Base-by-base conservation (phyloP, 2,888 invertebrate species). In the Dilophus febrilis region DNA sequence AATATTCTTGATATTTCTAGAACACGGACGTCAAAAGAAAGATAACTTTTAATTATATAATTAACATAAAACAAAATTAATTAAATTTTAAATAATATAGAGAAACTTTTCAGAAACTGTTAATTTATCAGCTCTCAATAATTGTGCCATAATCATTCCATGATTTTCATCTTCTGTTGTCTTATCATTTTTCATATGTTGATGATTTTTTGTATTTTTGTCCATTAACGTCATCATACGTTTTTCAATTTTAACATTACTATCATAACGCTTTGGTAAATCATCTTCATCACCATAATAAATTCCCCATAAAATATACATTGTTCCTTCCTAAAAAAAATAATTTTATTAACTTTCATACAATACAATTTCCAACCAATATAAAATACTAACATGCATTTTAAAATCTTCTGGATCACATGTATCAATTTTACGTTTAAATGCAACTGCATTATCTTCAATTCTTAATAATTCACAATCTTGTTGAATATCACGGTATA, bases 401-500 rank as follows among this genome's bases (percentile, higher is more conserved):
- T 58, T 50, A 36, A 62, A 48, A 56, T 82, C 78, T 39, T 67
- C 61, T 13, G 67, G 64, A 55, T 88, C 86, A 52, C 91, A 91
- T 2, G 88, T 88, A 54, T 88, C 86, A 51, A 90, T 85, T 53
- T 73, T 72, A 40, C 88, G 68, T 27, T 74, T 69, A 53, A 83
- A 91, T 2, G 77, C 73, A 53, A 86, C 74, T 46, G 75, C 77
- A 40, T 76, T 74, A 10, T 72, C 65, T 38, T 75, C 68, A 53
- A 62, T 59, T 48, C 61, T 58, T 46, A 62, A 58, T 16, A 62
- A 53, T 31, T 70, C 65, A 52, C 88, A 88, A 55, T 88, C 76
- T 57, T 90, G 84, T 39, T 77, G 72, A 12, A 59, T 51, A 51
- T 88, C 88, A 31, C 72, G 59, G 35, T 67, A 61, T 34, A 88